phyloP scores from a whole-genome alignment of 2,888 invertebrate genomes.

The Dicycla oo region DNA sequence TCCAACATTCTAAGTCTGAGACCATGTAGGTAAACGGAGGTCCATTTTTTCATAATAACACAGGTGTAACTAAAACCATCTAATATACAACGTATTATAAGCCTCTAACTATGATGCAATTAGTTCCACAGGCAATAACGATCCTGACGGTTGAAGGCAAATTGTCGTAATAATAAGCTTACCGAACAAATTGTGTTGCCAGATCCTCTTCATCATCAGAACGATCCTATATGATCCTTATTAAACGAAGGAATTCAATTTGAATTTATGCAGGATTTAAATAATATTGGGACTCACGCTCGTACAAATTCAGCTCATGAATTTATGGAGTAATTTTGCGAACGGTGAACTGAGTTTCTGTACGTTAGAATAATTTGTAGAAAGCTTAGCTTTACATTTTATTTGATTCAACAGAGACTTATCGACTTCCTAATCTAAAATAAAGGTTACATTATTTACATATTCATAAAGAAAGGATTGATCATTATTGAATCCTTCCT shows the following conservation, averaged over 20 bases:
- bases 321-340: conserved; percentile 23
- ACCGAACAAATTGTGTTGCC: conserved; percentile 34
- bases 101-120: conserved; percentile 29
- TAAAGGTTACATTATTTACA: neutral
- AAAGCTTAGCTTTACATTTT: neutral
- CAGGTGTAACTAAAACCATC: conserved; percentile 7
- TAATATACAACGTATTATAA: neutral
- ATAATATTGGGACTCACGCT: conserved; percentile 26
- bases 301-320: neutral
- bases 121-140: conserved; percentile 13
- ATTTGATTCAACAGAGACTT: neutral
- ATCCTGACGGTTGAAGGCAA: conserved; percentile 23
- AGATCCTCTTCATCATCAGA: conserved; percentile 37
- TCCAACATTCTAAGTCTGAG: neutral
- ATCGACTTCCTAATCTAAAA: too few relatives aligned
- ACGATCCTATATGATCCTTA: conserved; percentile 20
- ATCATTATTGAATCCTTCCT: neutral
- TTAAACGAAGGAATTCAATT: conserved; percentile 42
- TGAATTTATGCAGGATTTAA: conserved; percentile 44
- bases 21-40: neutral
- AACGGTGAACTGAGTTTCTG: neutral
- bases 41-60: neutral
- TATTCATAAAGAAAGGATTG: neutral
- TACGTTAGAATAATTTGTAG: neutral
- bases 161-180: conserved; percentile 47